Evolutionary conservation across 2,888 invertebrate species (phyloP).

Genomic region (Muschampia plurimacula): DNA sequence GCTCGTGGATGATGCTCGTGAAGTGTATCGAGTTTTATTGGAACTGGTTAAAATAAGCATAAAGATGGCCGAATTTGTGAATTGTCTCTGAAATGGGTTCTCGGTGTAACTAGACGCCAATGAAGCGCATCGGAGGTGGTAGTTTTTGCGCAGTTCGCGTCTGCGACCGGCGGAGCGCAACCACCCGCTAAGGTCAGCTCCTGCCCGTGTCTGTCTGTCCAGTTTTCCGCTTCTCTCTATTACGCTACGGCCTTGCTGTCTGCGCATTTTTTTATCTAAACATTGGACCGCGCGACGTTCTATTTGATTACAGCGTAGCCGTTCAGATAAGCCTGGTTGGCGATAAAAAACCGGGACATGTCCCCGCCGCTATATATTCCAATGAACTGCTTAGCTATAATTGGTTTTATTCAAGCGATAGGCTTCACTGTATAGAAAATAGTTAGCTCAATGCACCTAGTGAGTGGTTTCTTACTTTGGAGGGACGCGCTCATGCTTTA

Average conservation of each 20-base stretch:
- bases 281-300: conserved; percentile 49
- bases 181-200: conserved; percentile 69
- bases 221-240: conserved; percentile 64
- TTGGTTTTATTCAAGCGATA: not conserved
- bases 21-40: not conserved
- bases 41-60: not conserved
- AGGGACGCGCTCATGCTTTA: not conserved
- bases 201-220: conserved; percentile 57
- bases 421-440: not conserved
- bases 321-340: conserved; percentile 49
- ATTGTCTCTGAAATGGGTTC: conserved; percentile 12
- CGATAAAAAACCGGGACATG: conserved; percentile 55
- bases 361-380: conserved; percentile 14
- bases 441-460: not conserved
- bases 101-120: conserved; percentile 44
- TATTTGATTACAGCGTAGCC: conserved; percentile 55
- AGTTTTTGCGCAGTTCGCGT: conserved; percentile 60
- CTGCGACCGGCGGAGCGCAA: conserved; percentile 63
- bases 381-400: not conserved
- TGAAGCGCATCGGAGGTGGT: conserved; percentile 66
- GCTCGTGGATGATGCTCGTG: not conserved
- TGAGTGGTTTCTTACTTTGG: not conserved
- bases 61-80: not conserved
- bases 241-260: conserved; percentile 64
- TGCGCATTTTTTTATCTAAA: conserved; percentile 62